Base-by-base conservation (phyloP, 2,797 vertebrate genomes). In the Oryzias sinensis region DNA sequence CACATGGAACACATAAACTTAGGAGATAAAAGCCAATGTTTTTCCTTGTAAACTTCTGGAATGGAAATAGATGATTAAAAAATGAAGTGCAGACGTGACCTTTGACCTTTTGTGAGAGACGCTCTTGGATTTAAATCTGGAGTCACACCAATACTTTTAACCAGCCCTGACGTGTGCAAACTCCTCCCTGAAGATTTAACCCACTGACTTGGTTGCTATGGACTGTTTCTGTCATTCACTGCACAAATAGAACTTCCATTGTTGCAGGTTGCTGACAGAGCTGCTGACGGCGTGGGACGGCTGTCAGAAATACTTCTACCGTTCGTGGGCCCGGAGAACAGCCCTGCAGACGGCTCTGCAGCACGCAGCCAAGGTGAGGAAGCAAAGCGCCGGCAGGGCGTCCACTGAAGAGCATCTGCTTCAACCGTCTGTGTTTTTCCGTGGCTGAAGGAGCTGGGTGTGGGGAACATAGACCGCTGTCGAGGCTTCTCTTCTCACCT, bases 281-380 rank as follows among this genome's bases (percentile, higher is more conserved):
- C 80, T 99, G 74, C 65, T 90, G 1, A 83, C 87, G 8, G 88
- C 92, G 0, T 99, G 96, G 96, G 93, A 94, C 15, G 95, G 94
- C 24, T 99, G 97, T 88, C 95, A 99, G 87, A 97, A 95, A 74
- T 99, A 98, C 74, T 99, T 96, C 78, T 99, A 96, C 78, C 91
- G 90, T 5, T 95, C 92, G 0, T 94, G 97, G 84, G 95, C 97
- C 29, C 91, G 96, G 49, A 93, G 92, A 45, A 90, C 90, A 0
- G 88, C 87, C 41, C 87, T 99, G 61, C 91, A 87, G 58, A 84
- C 90, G 0, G 93, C 93, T 0, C 48, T 98, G 5, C 83, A 93
- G 59, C 65, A 90, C 1, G 93, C 96, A 53, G 86, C 92, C 14
- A 98, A 98, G 94, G 97, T 97, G 40, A 75, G 72, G 16, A 13